These are phyloP conservation scores for Pogona vitticeps DNA, from an alignment of 2,113 vertebrate genomes.

Conservation along the genomic window DNA sequence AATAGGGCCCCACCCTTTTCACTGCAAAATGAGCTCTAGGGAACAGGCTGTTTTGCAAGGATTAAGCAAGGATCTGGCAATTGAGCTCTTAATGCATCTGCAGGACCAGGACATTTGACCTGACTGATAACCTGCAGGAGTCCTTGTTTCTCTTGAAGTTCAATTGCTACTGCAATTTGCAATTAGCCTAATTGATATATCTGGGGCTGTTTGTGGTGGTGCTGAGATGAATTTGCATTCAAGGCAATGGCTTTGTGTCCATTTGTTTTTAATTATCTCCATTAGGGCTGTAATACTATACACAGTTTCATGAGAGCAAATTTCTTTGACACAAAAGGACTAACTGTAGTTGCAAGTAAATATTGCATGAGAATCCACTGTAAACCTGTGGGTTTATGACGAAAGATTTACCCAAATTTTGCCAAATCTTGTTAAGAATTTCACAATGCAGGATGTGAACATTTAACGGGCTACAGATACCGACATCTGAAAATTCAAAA, in stretches of 20 bases:
- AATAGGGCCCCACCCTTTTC: background rate
- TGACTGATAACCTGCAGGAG: background rate
- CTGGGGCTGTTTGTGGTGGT: background rate
- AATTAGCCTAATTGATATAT: background rate
- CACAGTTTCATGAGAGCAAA: background rate
- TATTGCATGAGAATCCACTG: background rate
- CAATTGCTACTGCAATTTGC: background rate
- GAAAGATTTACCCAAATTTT: background rate
- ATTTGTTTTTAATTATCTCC: background rate
- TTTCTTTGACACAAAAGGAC: background rate
- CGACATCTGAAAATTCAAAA: background rate
- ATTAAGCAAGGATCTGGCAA: background rate
- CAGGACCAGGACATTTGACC: background rate
- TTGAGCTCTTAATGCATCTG: no score
- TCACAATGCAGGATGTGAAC: background rate
- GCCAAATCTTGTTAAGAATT: background rate
- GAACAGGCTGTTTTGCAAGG: background rate
- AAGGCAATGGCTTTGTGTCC: background rate
- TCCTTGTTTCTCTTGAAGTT: background rate
- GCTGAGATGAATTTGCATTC: background rate
- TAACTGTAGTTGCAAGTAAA: background rate
- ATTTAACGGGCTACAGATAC: background rate
- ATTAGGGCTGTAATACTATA: background rate
- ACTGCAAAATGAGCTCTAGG: background rate
- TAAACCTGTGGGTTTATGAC: background rate